A percentile compares a stretch with the other conserved stretches of the same genome.
These are phyloP conservation scores for Pelagia noctiluca DNA, from an alignment of 30 jellyfish, hydroid and myxozoan species.

Conservation along the genomic window DNA sequence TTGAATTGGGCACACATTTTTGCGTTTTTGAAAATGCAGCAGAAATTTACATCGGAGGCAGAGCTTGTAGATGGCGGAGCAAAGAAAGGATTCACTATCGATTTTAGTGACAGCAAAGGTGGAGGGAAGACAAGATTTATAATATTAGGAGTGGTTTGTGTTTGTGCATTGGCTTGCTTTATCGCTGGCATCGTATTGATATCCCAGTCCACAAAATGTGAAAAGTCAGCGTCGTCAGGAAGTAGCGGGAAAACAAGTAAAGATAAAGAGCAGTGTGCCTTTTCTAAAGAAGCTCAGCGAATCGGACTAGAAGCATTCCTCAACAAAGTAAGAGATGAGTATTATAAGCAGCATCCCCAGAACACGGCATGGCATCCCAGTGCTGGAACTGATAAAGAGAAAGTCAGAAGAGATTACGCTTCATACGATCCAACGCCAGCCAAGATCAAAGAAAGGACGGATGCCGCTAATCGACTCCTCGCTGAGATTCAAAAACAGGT, in stretches of 20 bases:
- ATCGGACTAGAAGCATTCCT: slow-evolving; percentile 77
- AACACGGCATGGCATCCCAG: slow-evolving; percentile 92
- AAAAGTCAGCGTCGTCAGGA: slow-evolving; percentile 3
- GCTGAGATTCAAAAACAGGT: slow-evolving; percentile 78
- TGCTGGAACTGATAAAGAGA: slow-evolving; percentile 38
- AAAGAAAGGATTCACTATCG: slow-evolving; percentile 33
- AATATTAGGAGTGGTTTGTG: slow-evolving; percentile 36
- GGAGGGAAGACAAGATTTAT: slow-evolving; percentile 41
- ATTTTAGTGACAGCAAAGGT: slow-evolving; percentile 5
- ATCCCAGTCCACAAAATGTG: slow-evolving; percentile 55
- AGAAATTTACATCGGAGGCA: slow-evolving; percentile 35
- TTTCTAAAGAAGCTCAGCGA: slow-evolving; percentile 83
- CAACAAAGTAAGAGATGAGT: slow-evolving; percentile 65
- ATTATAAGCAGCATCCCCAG: slow-evolving; percentile 72
- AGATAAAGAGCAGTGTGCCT: slow-evolving; percentile 59
- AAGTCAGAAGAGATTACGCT: slow-evolving; percentile 58
- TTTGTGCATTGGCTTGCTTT: slow-evolving; percentile 67
- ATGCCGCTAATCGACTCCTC: slow-evolving; percentile 66
- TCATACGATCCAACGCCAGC: slow-evolving; percentile 93
- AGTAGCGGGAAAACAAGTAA: slow-evolving; percentile 14
- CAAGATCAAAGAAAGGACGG: slow-evolving; percentile 79
- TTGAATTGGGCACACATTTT: too few species aligned
- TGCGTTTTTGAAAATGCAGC: too few species aligned
- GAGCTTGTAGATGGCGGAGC: slow-evolving; percentile 62
- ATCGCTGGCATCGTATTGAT: slow-evolving; percentile 84